Conservation (phyloP, 2,888 invertebrate genomes). For the Erpobdella octoculata region DNA sequence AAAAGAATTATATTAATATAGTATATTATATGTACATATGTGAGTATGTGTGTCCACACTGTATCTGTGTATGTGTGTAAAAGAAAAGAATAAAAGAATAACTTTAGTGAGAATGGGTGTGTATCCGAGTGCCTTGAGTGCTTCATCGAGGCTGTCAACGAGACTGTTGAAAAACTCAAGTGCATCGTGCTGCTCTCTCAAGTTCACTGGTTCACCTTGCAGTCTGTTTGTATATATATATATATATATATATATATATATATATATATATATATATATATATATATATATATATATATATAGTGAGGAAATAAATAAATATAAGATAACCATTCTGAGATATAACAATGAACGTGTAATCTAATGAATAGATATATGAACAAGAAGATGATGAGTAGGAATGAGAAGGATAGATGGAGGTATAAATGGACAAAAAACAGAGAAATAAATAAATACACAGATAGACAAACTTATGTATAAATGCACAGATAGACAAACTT, state of each 20-base stretch:
- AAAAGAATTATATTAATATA: not conserved
- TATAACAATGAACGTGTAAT: not conserved
- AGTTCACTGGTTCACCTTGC: constrained; percentile 90
- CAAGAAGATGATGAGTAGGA: not conserved
- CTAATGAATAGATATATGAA: not conserved
- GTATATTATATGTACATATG: not conserved
- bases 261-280: no score
- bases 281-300: not conserved
- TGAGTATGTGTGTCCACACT: not conserved
- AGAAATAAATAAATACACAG: no score
- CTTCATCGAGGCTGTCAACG: constrained; percentile 90
- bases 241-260: not conserved
- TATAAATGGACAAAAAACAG: no score
- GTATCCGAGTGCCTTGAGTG: constrained; percentile 80
- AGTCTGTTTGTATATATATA: constrained; percentile 58
- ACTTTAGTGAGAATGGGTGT: constrained; percentile 55
- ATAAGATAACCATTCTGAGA: not conserved
- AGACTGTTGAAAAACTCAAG: constrained; percentile 96
- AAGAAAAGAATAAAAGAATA: no score
- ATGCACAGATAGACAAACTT: no score
- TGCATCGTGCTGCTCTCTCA: constrained; percentile 95
- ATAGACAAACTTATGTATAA: no score
- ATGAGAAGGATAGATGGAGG: not conserved
- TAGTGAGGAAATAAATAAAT: not conserved
- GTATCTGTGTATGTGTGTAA: no score